A percentile compares a stretch with the other conserved stretches of the same genome.
These are phyloP conservation scores for Frieseomelitta varia DNA, from an alignment of 1,140 invertebrate genomes.

Conservation along the genomic window DNA sequence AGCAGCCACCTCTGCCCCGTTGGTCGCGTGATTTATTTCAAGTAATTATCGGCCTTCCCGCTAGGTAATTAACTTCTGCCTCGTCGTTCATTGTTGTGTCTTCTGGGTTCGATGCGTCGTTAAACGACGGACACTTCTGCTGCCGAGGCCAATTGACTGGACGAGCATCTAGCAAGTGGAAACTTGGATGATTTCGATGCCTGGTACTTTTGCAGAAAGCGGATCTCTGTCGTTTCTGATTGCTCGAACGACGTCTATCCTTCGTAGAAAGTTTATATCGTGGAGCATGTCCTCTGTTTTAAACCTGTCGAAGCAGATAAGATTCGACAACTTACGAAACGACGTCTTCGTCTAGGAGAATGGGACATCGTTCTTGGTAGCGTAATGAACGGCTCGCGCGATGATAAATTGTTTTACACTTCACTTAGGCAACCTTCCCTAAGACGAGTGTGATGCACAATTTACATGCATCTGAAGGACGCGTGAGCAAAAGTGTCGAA, in stretches of 20 bases:
- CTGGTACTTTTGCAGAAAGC: not conserved
- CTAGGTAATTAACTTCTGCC: slow-evolving; percentile 24
- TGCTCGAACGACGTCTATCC: no score
- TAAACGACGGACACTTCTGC: not conserved
- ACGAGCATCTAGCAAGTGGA: no score
- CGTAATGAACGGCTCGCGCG: slow-evolving; percentile 78
- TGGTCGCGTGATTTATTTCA: slow-evolving; percentile 36
- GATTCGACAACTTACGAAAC: not conserved
- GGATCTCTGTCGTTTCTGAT: no score
- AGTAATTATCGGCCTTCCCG: slow-evolving; percentile 16
- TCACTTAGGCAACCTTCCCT: slow-evolving; percentile 66
- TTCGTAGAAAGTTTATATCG: no score
- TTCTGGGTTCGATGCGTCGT: not conserved
- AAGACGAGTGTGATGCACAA: no score
- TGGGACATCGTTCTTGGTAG: slow-evolving; percentile 49
- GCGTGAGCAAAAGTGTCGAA: slow-evolving; percentile 31
- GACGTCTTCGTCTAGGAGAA: not conserved
- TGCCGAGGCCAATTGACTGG: not conserved
- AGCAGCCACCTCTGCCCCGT: slow-evolving; percentile 12
- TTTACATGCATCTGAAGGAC: slow-evolving; percentile 48
- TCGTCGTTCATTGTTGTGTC: not conserved
- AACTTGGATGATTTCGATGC: slow-evolving; percentile 6
- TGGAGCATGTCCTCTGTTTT: no score
- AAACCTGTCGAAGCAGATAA: no score
- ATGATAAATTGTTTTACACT: slow-evolving; percentile 81